Evolutionary conservation across 2,797 vertebrate genomes (phyloP).

Genomic region (Chrysocyon brachyurus): DNA sequence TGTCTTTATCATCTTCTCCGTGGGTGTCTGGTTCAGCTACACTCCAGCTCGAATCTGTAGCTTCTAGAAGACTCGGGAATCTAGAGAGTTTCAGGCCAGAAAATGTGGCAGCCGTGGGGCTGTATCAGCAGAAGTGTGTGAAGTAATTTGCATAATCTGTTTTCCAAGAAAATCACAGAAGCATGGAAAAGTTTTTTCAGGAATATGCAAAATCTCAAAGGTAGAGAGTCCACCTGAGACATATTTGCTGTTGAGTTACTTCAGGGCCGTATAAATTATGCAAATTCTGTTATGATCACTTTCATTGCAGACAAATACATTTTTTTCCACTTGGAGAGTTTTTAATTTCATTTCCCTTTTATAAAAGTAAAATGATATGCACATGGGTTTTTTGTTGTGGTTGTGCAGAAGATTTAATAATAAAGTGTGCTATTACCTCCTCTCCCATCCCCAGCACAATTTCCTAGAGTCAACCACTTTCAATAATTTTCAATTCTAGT

Average conservation of each 20-base stretch:
- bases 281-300: conserved; percentile 12
- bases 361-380: conserved; percentile 11
- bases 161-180: conserved; percentile 12
- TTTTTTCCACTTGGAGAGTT: conserved; percentile 29
- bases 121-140: neutral
- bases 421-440: neutral
- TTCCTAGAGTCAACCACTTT: neutral
- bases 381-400: neutral
- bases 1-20: neutral
- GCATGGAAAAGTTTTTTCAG: neutral
- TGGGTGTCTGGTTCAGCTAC: neutral
- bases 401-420: neutral
- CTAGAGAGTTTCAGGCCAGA: neutral
- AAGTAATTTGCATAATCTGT: conserved; percentile 41
- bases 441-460: neutral
- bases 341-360: conserved; percentile 65
- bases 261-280: neutral
- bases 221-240: neutral
- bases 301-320: neutral
- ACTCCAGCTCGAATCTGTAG: neutral
- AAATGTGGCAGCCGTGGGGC: neutral
- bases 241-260: conserved; percentile 3
- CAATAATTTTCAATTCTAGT: neutral
- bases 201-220: conserved; percentile 22
- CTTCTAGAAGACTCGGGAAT: neutral